Evolutionary conservation across 2,113 vertebrate species (phyloP).

Genomic region (Sigmodon hispidus): DNA sequence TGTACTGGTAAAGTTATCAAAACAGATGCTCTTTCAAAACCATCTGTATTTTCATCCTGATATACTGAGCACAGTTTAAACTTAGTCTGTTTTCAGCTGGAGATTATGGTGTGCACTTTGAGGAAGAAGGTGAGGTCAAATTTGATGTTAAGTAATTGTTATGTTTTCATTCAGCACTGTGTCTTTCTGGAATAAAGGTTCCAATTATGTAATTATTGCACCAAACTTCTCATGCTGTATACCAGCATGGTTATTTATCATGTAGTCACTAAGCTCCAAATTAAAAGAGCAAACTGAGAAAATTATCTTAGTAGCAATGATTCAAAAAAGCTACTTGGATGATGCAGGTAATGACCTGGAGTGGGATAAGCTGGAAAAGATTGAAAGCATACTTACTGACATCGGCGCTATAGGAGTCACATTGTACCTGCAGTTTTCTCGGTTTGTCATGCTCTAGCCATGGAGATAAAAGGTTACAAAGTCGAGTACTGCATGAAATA

Average conservation of each 20-base stretch:
- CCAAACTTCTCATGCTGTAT: constrained; percentile 57
- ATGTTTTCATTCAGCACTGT: constrained; percentile 64
- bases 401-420: neutral
- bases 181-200: constrained; percentile 58
- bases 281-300: constrained; percentile 63
- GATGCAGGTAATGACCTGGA: constrained; percentile 54
- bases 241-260: constrained; percentile 33
- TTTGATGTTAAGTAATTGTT: constrained; percentile 72
- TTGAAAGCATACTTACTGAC: neutral
- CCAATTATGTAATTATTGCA: constrained; percentile 47
- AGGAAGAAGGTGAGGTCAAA: constrained; percentile 55
- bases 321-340: constrained; percentile 55
- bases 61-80: constrained; percentile 26
- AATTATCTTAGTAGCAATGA: constrained; percentile 63
- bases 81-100: neutral
- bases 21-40: neutral
- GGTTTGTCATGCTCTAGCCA: constrained; percentile 9
- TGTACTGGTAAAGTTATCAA: neutral
- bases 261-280: constrained; percentile 45
- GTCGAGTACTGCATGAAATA: constrained; percentile 74
- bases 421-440: constrained; percentile 63
- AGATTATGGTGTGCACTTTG: constrained; percentile 6
- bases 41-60: constrained; percentile 16
- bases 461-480: constrained; percentile 57
- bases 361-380: neutral